Evolutionary conservation across 64 coral and sea anemone species (phyloP).

Genomic region (Actinia equina): DNA sequence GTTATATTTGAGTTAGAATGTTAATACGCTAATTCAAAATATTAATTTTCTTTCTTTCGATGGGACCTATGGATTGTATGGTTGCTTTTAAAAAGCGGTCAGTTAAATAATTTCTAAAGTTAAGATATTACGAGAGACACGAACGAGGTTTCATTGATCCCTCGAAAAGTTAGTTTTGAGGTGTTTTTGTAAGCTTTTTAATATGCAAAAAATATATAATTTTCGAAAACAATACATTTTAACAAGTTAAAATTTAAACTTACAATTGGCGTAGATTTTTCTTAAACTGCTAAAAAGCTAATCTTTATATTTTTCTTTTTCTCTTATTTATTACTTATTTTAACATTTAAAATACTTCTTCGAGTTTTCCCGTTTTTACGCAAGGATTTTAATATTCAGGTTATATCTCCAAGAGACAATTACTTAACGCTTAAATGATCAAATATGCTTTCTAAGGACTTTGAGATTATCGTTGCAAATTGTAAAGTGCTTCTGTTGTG

Average conservation of each 20-base stretch:
- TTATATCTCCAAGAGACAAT: neutral
- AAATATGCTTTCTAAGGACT: neutral
- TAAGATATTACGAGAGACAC: neutral
- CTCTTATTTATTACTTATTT: neutral
- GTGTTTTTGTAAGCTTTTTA: neutral
- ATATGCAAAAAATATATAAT: neutral
- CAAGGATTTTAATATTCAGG: neutral
- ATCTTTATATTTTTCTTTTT: neutral
- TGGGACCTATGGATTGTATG: neutral
- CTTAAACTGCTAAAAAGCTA: neutral
- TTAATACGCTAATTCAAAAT: neutral
- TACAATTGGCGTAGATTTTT: neutral
- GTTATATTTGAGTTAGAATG: constrained; percentile 1
- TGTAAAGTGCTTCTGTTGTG: neutral
- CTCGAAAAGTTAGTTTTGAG: neutral
- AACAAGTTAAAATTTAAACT: neutral
- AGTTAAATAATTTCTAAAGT: neutral
- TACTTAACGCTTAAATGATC: neutral
- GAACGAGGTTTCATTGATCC: neutral
- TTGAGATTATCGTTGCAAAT: neutral
- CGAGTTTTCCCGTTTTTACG: neutral
- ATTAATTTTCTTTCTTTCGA: neutral
- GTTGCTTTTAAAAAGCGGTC: neutral
- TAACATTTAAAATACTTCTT: neutral
- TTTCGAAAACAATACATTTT: neutral